Base-by-base conservation (phyloP, 2,113 vertebrate species). In the Acrocephalus arundinaceus region DNA sequence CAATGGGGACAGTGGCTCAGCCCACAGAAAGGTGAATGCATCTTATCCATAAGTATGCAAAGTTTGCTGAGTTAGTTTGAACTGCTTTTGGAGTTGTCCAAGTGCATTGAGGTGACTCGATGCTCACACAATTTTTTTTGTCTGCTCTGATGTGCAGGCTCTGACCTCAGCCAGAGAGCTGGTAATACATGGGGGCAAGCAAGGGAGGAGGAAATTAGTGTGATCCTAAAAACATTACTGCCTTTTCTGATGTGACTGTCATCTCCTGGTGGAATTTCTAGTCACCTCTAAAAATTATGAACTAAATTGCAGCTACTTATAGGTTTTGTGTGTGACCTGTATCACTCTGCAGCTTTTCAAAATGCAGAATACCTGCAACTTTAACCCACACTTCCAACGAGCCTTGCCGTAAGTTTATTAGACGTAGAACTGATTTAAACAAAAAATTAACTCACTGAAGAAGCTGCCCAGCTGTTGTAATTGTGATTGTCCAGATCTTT, bases 401-500 rank as follows among this genome's bases (percentile, higher is more conserved):
- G 15, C 8, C 27, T 41, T 71, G 43, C 33, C 45, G 1, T 1
- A 37, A 35, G 11, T 57, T 71, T 22, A 28, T 6, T 49, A 59
- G 46, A 39, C 4, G 4, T 1, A 83, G 21, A 92, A 87, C 3
- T 3, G 13, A 71, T 46, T 61, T 27, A 63, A 94, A 76, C 22
- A 71, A 49, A 67, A 77, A 52, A 24, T 15, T 4, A 92, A 98
- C 98, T 99, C 97, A 99, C 99, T 81, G 98, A 98, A 20, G 99
- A 99, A 91, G 98, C 98, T 7, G 98, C 97, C 99, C 99, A 99
- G 97, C 99, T 98, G 97, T 98, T 99, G 97, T 98, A 99, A 96
- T 98, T 99, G 97, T 99, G 98, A n/a, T 96, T 98, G 51, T 98
- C 97, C 52, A 82, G 94, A 79, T 98, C 98, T 14, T 97, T 96